Base-by-base conservation (phyloP, 2,888 invertebrate species). In the Cerceris rybyensis region DNA sequence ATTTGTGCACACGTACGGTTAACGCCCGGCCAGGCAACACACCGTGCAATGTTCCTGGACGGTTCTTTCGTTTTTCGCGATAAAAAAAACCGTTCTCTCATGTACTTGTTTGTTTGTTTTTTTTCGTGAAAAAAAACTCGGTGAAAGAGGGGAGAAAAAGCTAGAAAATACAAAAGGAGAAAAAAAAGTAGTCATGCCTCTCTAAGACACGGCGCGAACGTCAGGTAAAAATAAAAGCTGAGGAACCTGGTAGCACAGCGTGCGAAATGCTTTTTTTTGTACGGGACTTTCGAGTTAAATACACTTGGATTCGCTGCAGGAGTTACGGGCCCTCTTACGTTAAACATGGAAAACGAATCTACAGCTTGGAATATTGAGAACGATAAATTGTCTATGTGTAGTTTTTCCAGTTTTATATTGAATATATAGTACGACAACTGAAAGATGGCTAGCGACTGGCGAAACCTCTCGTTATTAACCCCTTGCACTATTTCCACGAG, bases 1-100 rank as follows among this genome's bases (percentile, higher is more conserved):
- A 85, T 82, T 82, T 73, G 82, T 68, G 42, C 79, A 63, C 80
- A 65, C 57, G 70, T 63, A 73, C 75, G 73, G 58, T 63, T 70
- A 60, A 73, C 74, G 72, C 73, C 64, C 65, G 67, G 63, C 13
- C 16, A 6, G 14, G 14, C 59, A 46, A 55, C 66, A 72, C 54
- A 5, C 71, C 41, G 39, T n/a, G n/a, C n/a, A n/a, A n/a, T n/a
- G n/a, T 14, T 50, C 46, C 54, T 63, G 42, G 17, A 41, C 39
- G 28, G n/a, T 14, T 58, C 2, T 49, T 28, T 4, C 43, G 66
- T 46, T 39, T 9, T 52, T 59, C 13, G 28, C 28, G 28, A 28
- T 28, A 28, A 28, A 28, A 28, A 28, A 28, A 28, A 28, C 28
- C 28, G 28, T 28, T 74, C 61, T 70, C 69, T 69, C 71, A 57